Evolutionary conservation across 2,113 vertebrate genomes (phyloP).

Genomic region (Emydura subglobosa): DNA sequence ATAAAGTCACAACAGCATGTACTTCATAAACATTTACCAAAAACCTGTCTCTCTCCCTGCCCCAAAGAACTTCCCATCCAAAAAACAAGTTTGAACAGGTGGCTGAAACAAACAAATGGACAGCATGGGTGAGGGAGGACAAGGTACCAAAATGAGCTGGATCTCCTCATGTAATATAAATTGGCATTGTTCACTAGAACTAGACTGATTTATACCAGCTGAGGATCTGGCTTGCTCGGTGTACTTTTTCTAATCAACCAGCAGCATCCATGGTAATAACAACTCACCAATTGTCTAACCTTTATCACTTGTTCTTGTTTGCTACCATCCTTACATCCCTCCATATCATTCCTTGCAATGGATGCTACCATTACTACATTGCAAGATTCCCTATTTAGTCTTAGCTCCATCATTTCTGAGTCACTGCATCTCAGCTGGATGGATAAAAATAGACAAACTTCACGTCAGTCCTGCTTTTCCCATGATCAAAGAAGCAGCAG

Average conservation of each 20-base stretch:
- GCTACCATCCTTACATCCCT: neutral
- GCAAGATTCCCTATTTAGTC: neutral
- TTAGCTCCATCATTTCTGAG: neutral
- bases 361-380: neutral
- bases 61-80: neutral
- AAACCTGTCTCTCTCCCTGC: neutral
- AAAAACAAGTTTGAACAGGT: neutral
- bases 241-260: neutral
- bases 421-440: neutral
- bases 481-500: neutral
- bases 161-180: fast-evolving
- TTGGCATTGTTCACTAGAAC: neutral
- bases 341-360: neutral
- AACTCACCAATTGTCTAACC: neutral
- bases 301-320: neutral
- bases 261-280: neutral
- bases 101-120: neutral
- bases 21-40: neutral
- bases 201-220: fast-evolving
- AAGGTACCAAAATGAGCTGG: fast-evolving
- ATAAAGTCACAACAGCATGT: neutral
- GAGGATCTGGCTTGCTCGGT: neutral
- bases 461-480: neutral
- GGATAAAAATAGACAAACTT: neutral
- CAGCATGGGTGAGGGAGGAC: neutral